phyloP scores from a whole-genome alignment of 2,113 vertebrate species.

The Tachysurus vachellii region DNA sequence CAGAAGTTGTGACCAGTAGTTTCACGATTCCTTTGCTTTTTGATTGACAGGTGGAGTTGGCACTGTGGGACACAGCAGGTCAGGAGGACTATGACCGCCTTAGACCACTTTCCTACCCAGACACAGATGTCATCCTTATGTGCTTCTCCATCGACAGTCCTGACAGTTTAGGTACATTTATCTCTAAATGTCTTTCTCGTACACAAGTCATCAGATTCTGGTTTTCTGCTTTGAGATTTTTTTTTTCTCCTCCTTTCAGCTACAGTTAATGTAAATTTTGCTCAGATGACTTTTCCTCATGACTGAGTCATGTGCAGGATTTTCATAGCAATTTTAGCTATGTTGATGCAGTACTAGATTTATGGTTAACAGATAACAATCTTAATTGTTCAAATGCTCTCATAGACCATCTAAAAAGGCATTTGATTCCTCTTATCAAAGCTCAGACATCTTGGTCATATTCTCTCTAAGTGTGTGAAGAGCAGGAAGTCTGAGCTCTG shows the following conservation, averaged over 20 bases:
- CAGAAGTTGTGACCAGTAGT: not conserved
- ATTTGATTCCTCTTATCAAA: slow-evolving; percentile 17
- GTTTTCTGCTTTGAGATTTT: not conserved
- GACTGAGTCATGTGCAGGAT: slow-evolving; percentile 10
- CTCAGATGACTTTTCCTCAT: not conserved
- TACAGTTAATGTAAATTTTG: not conserved
- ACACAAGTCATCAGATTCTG: not conserved
- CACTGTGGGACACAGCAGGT: slow-evolving; percentile 95
- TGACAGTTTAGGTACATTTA: slow-evolving; percentile 86
- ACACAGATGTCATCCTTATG: slow-evolving; percentile 98
- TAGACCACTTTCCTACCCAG: slow-evolving; percentile 94
- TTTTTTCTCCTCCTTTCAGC: not conserved
- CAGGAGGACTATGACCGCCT: slow-evolving; percentile 97
- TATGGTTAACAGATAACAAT: slow-evolving; percentile 1
- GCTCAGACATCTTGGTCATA: not conserved
- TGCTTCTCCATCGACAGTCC: slow-evolving; percentile 98
- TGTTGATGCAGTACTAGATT: not conserved
- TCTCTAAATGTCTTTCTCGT: not conserved
- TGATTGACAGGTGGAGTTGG: slow-evolving; percentile 87
- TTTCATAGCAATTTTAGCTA: not conserved
- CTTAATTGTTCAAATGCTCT: slow-evolving; percentile 8
- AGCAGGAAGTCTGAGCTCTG: slow-evolving; percentile 29
- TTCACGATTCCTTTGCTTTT: not conserved
- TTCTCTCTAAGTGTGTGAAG: slow-evolving; percentile 7
- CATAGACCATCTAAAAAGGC: not conserved